Conservation (phyloP, 1,140 invertebrate species). For the Metaphire vulgaris region DNA sequence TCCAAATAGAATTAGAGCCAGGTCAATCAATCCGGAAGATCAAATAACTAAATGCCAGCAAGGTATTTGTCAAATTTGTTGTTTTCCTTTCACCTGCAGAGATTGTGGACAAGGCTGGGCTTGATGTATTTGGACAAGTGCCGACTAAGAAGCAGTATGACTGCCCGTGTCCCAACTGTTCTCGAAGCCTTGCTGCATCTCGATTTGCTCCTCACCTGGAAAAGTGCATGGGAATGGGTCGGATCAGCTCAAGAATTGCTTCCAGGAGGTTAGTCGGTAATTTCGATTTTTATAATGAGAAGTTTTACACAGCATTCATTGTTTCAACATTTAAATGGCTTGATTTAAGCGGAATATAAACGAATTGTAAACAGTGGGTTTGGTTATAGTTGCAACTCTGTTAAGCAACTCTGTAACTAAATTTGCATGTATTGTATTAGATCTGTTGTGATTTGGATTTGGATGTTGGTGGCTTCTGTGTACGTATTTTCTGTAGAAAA, state of each 20-base stretch:
- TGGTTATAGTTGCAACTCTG: not conserved
- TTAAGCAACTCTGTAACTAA: not conserved
- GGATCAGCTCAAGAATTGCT: conserved; percentile 81
- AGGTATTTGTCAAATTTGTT: too few species aligned
- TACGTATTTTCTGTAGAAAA: too few species aligned
- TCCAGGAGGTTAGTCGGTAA: conserved; percentile 56
- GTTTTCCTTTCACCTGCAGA: conserved; percentile 40
- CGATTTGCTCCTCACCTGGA: conserved; percentile 85
- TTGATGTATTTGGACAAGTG: conserved; percentile 77
- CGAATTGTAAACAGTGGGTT: not conserved
- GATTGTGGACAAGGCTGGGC: conserved; percentile 66
- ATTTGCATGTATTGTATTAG: conserved; percentile 27
- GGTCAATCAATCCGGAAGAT: too few species aligned
- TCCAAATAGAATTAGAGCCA: too few species aligned
- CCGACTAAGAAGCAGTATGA: conserved; percentile 74
- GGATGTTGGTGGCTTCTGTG: too few species aligned
- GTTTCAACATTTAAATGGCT: not conserved
- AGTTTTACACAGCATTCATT: not conserved
- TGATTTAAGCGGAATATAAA: not conserved
- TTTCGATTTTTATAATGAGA: not conserved
- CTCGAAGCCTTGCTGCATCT: conserved; percentile 69
- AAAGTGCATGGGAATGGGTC: conserved; percentile 86
- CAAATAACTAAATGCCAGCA: too few species aligned
- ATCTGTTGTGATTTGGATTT: conserved; percentile 32
- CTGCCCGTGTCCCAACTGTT: conserved; percentile 79